These are phyloP conservation scores for Bombyx mori DNA, from an alignment of 1,140 invertebrate genomes.

Conservation along the genomic window DNA sequence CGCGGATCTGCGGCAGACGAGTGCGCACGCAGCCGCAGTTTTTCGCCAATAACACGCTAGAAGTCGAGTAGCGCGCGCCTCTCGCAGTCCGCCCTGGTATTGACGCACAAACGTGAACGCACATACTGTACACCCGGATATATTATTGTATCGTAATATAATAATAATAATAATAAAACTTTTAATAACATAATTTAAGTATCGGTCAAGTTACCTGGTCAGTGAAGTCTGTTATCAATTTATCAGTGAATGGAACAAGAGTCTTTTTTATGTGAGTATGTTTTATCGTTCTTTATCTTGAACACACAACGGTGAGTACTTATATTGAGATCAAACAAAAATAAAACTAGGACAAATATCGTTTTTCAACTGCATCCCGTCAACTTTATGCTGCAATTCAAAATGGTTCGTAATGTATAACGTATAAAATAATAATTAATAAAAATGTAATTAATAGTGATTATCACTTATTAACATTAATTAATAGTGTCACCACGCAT, in stretches of 20 bases:
- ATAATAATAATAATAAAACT: background rate
- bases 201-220: conserved; percentile 2
- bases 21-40: conserved; percentile 36
- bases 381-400: too few relatives aligned
- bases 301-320: background rate
- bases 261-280: conserved; percentile 19
- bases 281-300: conserved; percentile 5
- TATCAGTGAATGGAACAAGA: conserved; percentile 12
- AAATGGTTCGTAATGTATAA: too few relatives aligned
- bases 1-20: conserved; percentile 36
- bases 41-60: conserved; percentile 40
- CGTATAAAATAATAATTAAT: too few relatives aligned
- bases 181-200: conserved; percentile 1
- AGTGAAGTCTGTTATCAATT: conserved; percentile 10
- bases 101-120: conserved; percentile 29
- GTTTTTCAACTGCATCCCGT: too few relatives aligned
- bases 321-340: conserved; percentile 7
- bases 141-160: too few relatives aligned
- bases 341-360: too few relatives aligned
- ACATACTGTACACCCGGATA: conserved; percentile 16
- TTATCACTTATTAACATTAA: too few relatives aligned
- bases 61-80: conserved; percentile 43
- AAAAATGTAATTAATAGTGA: too few relatives aligned
- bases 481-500: too few relatives aligned
- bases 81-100: conserved; percentile 26